These are phyloP conservation scores for Andrena bucephala DNA, from an alignment of 2,888 invertebrate species.

Conservation along the genomic window DNA sequence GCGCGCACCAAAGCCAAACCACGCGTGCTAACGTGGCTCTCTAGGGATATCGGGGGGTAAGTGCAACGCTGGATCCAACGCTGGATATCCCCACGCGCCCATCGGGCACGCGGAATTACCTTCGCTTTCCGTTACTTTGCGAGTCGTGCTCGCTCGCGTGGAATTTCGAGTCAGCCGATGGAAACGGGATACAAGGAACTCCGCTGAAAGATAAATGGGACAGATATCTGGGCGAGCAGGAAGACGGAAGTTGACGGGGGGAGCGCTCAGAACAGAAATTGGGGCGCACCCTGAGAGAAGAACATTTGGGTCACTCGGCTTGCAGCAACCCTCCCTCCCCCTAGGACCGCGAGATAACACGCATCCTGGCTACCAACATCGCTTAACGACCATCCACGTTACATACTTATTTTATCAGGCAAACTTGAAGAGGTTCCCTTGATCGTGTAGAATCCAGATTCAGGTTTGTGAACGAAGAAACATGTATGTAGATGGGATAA, in stretches of 20 bases:
- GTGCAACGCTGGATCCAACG: conserved; percentile 26
- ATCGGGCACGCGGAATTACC: neutral
- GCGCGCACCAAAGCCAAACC: conserved; percentile 25
- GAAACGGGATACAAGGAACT: too few relatives aligned
- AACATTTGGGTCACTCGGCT: conserved; percentile 20
- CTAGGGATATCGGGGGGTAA: conserved; percentile 16
- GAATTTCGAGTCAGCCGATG: neutral
- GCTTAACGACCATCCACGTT: conserved; percentile 2
- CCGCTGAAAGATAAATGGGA: conserved; percentile 2
- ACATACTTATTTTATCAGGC: neutral
- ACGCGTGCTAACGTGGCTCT: conserved; percentile 33
- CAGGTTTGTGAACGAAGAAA: neutral
- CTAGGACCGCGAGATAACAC: conserved; percentile 29
- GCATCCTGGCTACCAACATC: neutral
- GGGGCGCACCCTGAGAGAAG: neutral
- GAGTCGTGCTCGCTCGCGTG: neutral
- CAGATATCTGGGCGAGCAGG: neutral
- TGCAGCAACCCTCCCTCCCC: neutral
- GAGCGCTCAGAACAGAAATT: conserved; percentile 1
- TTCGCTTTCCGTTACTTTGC: conserved; percentile 1
- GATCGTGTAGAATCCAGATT: neutral
- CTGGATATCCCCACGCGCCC: conserved; percentile 12
- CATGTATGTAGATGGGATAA: too few relatives aligned
- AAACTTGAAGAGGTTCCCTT: conserved; percentile 3
- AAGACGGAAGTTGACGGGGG: neutral